A percentile compares a stretch with the other conserved stretches of the same genome.
Evolutionary conservation across 2,797 vertebrate genomes (phyloP).

Genomic region (Varecia variegata): DNA sequence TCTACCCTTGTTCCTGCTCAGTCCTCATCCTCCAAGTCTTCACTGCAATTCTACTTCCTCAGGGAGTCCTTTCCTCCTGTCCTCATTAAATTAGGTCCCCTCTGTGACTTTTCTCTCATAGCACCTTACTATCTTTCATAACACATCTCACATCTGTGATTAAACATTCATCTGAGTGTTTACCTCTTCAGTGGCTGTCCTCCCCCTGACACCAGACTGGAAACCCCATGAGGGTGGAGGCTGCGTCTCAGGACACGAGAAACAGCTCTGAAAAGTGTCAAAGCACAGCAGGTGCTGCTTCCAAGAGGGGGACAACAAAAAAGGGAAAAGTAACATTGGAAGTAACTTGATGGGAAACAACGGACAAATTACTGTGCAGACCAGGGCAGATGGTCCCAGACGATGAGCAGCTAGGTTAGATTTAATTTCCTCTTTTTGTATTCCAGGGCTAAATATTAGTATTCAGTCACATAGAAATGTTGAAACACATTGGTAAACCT

Average conservation of each 20-base stretch:
- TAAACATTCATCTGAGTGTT: neutral
- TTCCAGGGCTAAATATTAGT: constrained; percentile 29
- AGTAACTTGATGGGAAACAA: neutral
- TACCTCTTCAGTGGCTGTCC: neutral
- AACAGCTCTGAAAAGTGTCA: neutral
- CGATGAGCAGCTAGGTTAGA: neutral
- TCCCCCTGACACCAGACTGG: neutral
- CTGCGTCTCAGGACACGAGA: neutral
- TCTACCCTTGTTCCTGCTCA: neutral
- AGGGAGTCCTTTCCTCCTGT: neutral
- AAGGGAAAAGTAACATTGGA: neutral
- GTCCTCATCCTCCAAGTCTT: neutral
- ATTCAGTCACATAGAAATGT: constrained; percentile 24
- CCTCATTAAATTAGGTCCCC: neutral
- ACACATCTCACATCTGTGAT: neutral
- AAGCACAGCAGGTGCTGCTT: neutral
- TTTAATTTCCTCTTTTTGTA: constrained; percentile 3
- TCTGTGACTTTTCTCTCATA: neutral
- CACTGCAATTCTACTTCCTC: neutral
- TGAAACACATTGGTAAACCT: constrained; percentile 39
- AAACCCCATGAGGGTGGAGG: neutral
- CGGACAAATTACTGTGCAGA: neutral
- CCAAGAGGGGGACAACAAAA: neutral
- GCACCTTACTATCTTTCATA: neutral
- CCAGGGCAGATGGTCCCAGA: neutral